A percentile compares a stretch with the other conserved stretches of the same genome.
These are phyloP conservation scores for Leptothorax acervorum DNA, from an alignment of 2,888 invertebrate genomes.

Conservation along the genomic window DNA sequence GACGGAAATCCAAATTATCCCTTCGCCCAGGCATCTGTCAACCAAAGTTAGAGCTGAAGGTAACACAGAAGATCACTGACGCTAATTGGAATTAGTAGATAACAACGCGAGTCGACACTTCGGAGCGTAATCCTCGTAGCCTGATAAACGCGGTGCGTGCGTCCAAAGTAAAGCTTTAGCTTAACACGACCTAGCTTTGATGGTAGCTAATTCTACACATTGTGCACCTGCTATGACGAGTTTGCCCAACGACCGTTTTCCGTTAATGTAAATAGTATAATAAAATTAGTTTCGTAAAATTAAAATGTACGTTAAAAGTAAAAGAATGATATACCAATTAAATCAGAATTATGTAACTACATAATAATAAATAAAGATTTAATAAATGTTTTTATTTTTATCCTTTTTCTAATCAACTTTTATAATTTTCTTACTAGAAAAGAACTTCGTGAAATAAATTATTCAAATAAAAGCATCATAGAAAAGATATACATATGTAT, in stretches of 20 bases:
- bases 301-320: constrained; percentile 1
- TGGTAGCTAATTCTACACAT: constrained; percentile 68
- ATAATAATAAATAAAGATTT: neutral
- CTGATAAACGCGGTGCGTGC: constrained; percentile 71
- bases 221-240: constrained; percentile 44
- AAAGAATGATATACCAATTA: neutral
- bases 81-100: constrained; percentile 73
- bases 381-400: neutral
- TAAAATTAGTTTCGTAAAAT: neutral
- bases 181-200: constrained; percentile 66
- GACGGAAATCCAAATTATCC: constrained; percentile 34
- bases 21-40: constrained; percentile 14
- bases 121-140: constrained; percentile 68
- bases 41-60: constrained; percentile 37
- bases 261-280: neutral
- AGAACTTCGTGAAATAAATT: neutral
- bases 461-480: constrained; percentile 2
- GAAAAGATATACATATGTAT: neutral
- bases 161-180: constrained; percentile 68
- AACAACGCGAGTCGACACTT: constrained; percentile 69
- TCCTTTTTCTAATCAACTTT: neutral
- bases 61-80: constrained; percentile 62
- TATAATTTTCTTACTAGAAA: neutral
- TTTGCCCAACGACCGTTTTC: neutral
- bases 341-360: neutral